Conservation (phyloP, 1,140 invertebrate species). For the Aethina tumida region DNA sequence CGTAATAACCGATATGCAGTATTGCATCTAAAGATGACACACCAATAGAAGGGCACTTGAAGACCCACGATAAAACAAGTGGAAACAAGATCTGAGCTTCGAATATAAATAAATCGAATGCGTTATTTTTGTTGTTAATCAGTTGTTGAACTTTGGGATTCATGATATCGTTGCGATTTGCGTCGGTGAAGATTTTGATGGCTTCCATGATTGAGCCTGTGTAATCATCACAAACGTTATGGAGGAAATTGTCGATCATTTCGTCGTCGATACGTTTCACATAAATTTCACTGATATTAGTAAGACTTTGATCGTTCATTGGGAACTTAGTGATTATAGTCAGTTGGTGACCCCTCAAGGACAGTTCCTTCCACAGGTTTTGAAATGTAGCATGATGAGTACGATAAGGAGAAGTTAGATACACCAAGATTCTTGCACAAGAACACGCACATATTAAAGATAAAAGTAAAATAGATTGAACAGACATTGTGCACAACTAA, state of each 20-base stretch:
- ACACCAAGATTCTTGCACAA: too few species aligned
- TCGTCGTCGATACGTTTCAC: constrained; percentile 18
- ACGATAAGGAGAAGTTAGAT: constrained; percentile 25
- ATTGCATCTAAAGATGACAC: constrained; percentile 19
- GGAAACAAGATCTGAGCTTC: constrained; percentile 23
- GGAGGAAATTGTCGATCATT: constrained; percentile 17
- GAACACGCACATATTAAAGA: too few species aligned
- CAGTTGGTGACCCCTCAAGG: constrained; percentile 32
- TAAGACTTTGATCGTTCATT: constrained; percentile 11
- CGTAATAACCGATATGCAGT: constrained; percentile 11
- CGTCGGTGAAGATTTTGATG: constrained; percentile 3
- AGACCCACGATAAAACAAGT: constrained; percentile 21
- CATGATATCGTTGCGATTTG: constrained; percentile 4
- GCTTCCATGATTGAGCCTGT: constrained; percentile 6
- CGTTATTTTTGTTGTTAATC: constrained; percentile 23
- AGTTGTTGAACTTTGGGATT: constrained; percentile 31
- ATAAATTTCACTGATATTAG: constrained; percentile 25
- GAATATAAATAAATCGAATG: constrained; percentile 32
- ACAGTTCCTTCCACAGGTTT: constrained; percentile 21
- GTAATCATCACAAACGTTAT: constrained; percentile 11
- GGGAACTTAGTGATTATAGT: constrained; percentile 31
- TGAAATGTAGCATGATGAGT: constrained; percentile 29
- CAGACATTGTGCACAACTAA: too few species aligned
- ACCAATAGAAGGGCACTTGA: constrained; percentile 29
- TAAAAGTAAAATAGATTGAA: too few species aligned